Conservation (phyloP, 2,888 invertebrate genomes). For the Rapana venosa region DNA sequence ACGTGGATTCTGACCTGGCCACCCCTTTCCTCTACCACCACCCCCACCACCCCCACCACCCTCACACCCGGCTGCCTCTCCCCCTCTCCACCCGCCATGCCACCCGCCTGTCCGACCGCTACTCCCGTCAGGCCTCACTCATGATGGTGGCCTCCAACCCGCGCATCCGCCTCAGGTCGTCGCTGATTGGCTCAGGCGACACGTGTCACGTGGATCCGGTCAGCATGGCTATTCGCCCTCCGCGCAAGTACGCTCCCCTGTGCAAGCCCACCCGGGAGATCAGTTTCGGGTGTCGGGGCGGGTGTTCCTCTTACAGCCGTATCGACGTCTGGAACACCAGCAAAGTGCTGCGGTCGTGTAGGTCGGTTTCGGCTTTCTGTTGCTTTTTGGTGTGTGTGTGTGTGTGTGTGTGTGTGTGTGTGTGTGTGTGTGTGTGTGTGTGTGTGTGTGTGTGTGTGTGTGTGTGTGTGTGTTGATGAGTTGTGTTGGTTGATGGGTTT, state of each 20-base stretch:
- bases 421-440: too few species aligned
- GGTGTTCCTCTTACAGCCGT: constrained; percentile 46
- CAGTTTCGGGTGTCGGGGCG: constrained; percentile 47
- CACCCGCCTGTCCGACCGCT: neutral
- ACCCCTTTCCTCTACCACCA: neutral
- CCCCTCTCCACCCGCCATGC: neutral
- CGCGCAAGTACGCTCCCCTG: constrained; percentile 9
- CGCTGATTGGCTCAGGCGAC: constrained; percentile 11
- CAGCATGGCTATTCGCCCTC: constrained; percentile 29
- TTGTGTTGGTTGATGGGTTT: too few species aligned
- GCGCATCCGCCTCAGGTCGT: constrained; percentile 32
- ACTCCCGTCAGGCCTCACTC: constrained; percentile 37
- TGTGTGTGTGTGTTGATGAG: too few species aligned
- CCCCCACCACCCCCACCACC: neutral
- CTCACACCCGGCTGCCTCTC: neutral
- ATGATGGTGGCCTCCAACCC: constrained; percentile 31
- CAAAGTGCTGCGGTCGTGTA: constrained; percentile 48
- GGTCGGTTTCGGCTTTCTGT: constrained; percentile 29
- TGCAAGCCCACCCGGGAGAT: constrained; percentile 34
- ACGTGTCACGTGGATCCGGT: constrained; percentile 38
- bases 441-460: too few species aligned
- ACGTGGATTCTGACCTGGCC: neutral
- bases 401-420: too few species aligned
- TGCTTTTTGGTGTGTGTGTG: too few species aligned
- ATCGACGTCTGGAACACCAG: constrained; percentile 47